phyloP scores from a whole-genome alignment of 2,113 vertebrate genomes.

The Ophiodon elongatus region DNA sequence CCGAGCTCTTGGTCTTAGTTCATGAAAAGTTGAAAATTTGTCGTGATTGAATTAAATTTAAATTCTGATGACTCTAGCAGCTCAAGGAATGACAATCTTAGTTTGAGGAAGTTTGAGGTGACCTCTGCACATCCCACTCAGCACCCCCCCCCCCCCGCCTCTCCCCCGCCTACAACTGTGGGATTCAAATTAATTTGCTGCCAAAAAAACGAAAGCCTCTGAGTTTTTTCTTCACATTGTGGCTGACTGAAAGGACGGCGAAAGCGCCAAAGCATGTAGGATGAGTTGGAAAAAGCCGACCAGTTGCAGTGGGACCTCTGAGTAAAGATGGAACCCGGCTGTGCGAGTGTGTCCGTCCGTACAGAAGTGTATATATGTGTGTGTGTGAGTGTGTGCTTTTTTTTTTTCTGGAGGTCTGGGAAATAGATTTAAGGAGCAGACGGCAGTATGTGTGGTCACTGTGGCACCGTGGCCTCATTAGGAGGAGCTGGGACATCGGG shows the following conservation, averaged over 20 bases:
- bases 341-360: background rate
- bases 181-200: slow-evolving; percentile 69
- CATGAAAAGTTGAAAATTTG: background rate
- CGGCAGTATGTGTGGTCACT: slow-evolving; percentile 79
- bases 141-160: slow-evolving; percentile 52
- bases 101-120: too few relatives aligned
- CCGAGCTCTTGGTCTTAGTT: background rate
- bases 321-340: slow-evolving; percentile 67
- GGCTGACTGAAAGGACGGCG: slow-evolving; percentile 66
- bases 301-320: slow-evolving; percentile 63
- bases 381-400: slow-evolving; percentile 34
- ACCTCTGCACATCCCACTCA: slow-evolving; percentile 59
- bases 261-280: slow-evolving; percentile 70
- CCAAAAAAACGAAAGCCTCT: slow-evolving; percentile 71
- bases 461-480: slow-evolving; percentile 74
- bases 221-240: slow-evolving; percentile 53
- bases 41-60: background rate
- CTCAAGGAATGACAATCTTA: background rate
- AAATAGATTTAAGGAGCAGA: slow-evolving; percentile 77
- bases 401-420: slow-evolving; percentile 73
- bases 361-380: background rate
- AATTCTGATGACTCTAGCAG: background rate
- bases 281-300: slow-evolving; percentile 71
- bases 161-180: too few relatives aligned
- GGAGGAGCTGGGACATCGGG: slow-evolving; percentile 60